Conservation (phyloP, 2,797 vertebrate genomes). For the Petrocephalus schoutedeni region DNA sequence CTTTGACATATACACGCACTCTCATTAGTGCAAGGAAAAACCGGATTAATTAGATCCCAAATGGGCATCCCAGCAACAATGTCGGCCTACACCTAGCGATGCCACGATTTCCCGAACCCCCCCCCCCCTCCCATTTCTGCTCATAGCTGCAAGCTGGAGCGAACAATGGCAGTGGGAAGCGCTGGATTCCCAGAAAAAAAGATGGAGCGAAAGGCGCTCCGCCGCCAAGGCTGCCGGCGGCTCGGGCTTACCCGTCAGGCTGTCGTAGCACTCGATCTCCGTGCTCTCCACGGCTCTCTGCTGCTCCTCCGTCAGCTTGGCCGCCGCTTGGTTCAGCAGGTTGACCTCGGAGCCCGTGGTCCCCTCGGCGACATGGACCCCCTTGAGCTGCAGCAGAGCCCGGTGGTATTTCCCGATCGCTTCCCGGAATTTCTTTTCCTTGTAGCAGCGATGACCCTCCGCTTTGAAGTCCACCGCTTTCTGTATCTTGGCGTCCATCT, state of each 20-base stretch:
- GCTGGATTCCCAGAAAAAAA: not conserved
- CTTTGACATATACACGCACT: not conserved
- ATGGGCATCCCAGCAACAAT: not conserved
- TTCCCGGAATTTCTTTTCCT: slow-evolving; percentile 90
- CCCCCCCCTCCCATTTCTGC: not conserved
- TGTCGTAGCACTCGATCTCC: slow-evolving; percentile 89
- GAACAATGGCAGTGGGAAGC: slow-evolving; percentile 24
- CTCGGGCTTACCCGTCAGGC: slow-evolving; percentile 73
- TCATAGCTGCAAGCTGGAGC: slow-evolving; percentile 21
- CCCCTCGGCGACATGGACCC: slow-evolving; percentile 63
- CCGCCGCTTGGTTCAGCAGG: slow-evolving; percentile 61
- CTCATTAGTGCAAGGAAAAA: not conserved
- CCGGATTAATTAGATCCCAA: not conserved
- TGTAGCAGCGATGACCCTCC: slow-evolving; percentile 85
- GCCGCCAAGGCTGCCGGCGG: not conserved
- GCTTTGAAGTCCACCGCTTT: slow-evolving; percentile 82
- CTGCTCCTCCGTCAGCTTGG: slow-evolving; percentile 79
- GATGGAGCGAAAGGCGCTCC: not conserved
- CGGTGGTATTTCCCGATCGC: slow-evolving; percentile 91
- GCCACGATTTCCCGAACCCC: not conserved
- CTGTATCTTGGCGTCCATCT: slow-evolving; percentile 79
- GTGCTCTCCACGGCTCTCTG: slow-evolving; percentile 78
- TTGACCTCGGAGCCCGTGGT: slow-evolving; percentile 68
- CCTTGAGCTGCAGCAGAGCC: slow-evolving; percentile 84
- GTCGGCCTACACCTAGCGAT: slow-evolving; percentile 11